Percentiles rank a stretch among this genome's conserved stretches.
These are phyloP conservation scores for Drosophila sp. DNA, from an alignment of 1,140 invertebrate genomes.

Conservation along the genomic window DNA sequence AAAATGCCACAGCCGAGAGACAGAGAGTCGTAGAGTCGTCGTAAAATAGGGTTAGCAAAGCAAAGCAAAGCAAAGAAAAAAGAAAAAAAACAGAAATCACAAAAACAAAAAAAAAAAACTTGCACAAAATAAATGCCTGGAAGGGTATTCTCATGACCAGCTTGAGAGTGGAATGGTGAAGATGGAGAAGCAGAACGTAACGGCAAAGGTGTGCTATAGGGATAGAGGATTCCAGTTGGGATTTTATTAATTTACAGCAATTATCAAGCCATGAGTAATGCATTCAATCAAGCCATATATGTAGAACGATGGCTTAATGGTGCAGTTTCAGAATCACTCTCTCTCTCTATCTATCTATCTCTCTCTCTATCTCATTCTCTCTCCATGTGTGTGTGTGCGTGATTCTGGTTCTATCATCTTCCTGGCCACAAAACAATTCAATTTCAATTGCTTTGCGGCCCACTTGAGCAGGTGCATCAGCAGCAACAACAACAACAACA, in stretches of 20 bases:
- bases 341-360: background rate
- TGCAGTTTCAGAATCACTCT: constrained; percentile 56
- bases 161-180: background rate
- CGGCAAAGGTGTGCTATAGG: background rate
- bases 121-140: constrained; percentile 74
- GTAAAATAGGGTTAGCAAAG: constrained; percentile 46
- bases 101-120: constrained; percentile 46
- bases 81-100: constrained; percentile 39
- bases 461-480: constrained; percentile 73
- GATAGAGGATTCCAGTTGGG: background rate
- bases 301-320: constrained; percentile 68
- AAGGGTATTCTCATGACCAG: constrained; percentile 55
- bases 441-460: constrained; percentile 79
- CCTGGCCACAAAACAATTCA: constrained; percentile 76
- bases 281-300: constrained; percentile 71
- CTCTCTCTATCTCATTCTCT: constrained; percentile 16
- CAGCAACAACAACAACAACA: constrained; percentile 45
- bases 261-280: constrained; percentile 77
- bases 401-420: constrained; percentile 15
- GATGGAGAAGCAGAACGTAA: background rate
- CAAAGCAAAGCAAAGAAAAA: background rate
- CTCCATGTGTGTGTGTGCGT: no score
- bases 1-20: constrained; percentile 37
- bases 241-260: constrained; percentile 78
- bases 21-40: background rate